Conservation (phyloP, 2,113 vertebrate species). For the Oryzias celebensis region DNA sequence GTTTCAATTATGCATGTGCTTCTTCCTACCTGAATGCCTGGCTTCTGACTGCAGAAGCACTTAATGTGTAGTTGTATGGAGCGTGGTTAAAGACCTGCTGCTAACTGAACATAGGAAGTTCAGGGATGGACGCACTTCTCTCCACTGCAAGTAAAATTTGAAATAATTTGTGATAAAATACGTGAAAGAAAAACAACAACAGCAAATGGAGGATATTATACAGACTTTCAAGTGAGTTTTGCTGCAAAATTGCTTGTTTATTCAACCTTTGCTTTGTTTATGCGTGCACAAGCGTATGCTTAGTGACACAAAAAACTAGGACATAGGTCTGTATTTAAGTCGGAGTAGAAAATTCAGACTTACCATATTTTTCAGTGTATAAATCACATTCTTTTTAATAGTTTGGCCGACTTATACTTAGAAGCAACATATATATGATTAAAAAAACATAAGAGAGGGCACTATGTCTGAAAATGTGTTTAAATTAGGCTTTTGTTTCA, state of each 20-base stretch:
- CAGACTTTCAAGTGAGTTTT: slow-evolving; percentile 22
- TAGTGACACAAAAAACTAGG: background rate
- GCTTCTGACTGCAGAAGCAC: slow-evolving; percentile 60
- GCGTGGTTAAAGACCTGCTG: slow-evolving; percentile 18
- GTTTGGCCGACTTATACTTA: too few species aligned
- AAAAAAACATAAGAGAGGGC: too few species aligned
- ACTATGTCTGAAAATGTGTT: too few species aligned
- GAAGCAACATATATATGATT: too few species aligned
- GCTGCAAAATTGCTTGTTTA: slow-evolving; percentile 10
- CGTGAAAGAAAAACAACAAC: slow-evolving; percentile 9
- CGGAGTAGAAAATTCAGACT: slow-evolving; percentile 20
- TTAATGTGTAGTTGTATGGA: slow-evolving; percentile 35
- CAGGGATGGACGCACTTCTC: slow-evolving; percentile 25
- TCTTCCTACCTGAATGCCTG: slow-evolving; percentile 63
- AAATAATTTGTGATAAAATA: slow-evolving; percentile 19
- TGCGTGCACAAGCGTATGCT: background rate
- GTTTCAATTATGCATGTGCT: slow-evolving; percentile 74
- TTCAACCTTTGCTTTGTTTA: slow-evolving; percentile 26
- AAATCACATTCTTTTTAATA: too few species aligned
- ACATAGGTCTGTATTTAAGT: slow-evolving; percentile 15
- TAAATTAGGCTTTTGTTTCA: too few species aligned
- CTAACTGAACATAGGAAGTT: slow-evolving; percentile 27
- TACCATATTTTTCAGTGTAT: too few species aligned
- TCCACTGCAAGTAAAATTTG: too few species aligned
- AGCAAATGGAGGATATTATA: slow-evolving; percentile 24